These are phyloP conservation scores for Paedocypris sp. DNA, from an alignment of 2,113 vertebrate species.

Conservation along the genomic window DNA sequence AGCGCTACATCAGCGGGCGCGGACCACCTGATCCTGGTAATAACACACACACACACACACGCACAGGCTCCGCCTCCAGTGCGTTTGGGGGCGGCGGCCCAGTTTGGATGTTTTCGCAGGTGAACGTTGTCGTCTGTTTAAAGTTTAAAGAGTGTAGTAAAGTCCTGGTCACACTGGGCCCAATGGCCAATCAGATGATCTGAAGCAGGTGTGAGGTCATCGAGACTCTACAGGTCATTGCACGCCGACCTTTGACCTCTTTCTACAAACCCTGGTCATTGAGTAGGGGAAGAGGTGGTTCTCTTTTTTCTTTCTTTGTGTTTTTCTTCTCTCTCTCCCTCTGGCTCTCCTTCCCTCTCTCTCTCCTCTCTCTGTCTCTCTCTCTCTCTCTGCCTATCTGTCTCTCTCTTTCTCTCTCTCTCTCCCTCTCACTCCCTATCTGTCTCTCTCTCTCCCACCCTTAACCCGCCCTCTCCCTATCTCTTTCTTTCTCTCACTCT, in stretches of 20 bases:
- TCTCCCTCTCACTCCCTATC: no score
- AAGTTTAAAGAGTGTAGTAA: background rate
- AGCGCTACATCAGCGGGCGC: no score
- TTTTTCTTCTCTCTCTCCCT: background rate
- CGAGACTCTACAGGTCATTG: constrained; percentile 2
- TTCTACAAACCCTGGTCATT: background rate
- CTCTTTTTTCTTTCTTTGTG: no score
- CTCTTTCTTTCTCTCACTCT: no score
- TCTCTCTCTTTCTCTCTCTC: no score
- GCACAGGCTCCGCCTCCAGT: background rate
- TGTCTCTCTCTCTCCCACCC: no score
- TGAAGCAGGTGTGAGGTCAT: background rate
- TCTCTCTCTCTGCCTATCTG: no score
- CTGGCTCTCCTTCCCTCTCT: no score
- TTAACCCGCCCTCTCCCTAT: no score
- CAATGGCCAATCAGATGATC: background rate
- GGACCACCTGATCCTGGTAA: no score
- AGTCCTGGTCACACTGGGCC: background rate
- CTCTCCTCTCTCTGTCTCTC: no score
- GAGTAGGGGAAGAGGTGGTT: background rate
- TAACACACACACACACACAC: background rate
- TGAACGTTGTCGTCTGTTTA: background rate
- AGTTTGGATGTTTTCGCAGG: background rate
- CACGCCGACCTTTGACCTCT: background rate
- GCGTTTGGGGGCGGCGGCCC: background rate